Evolutionary conservation across 2,113 vertebrate species (phyloP).

Genomic region (Cisticola juncidis): DNA sequence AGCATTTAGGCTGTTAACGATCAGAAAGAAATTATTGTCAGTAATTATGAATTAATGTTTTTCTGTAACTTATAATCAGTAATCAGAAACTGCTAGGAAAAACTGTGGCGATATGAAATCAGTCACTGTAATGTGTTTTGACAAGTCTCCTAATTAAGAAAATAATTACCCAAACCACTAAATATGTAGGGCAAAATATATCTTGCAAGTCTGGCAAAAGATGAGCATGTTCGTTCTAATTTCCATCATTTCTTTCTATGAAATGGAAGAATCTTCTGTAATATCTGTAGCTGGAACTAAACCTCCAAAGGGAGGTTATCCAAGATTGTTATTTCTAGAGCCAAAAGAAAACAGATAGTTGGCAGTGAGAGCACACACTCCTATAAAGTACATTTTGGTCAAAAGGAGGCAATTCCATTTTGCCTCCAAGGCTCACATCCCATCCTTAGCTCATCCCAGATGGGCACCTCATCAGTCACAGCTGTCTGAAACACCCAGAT

Average conservation of each 20-base stretch:
- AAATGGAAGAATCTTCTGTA: constrained; percentile 49
- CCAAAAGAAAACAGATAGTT: constrained; percentile 38
- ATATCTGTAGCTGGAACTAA: constrained; percentile 46
- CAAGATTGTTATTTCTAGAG: constrained; percentile 21
- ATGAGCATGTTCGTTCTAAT: constrained; percentile 44
- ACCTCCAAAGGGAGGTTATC: constrained; percentile 46
- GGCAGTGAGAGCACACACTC: neutral
- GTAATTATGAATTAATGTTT: constrained; percentile 28
- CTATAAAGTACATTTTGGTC: constrained; percentile 24
- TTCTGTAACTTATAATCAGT: neutral
- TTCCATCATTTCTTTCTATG: neutral
- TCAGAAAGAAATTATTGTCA: neutral
- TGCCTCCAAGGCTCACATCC: constrained; percentile 5
- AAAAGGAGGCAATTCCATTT: constrained; percentile 26
- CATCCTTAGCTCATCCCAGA: constrained; percentile 45
- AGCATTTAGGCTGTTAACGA: neutral
- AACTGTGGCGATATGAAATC: neutral
- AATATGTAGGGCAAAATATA: constrained; percentile 37
- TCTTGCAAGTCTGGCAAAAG: constrained; percentile 38
- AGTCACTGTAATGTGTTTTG: constrained; percentile 41
- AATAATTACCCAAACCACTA: constrained; percentile 56
- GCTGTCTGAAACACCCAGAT: constrained; percentile 18
- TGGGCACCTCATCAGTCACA: neutral
- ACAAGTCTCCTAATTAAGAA: constrained; percentile 44
- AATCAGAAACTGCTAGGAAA: constrained; percentile 24